Conservation (phyloP, 2,888 invertebrate genomes). For the Alcis repandata region DNA sequence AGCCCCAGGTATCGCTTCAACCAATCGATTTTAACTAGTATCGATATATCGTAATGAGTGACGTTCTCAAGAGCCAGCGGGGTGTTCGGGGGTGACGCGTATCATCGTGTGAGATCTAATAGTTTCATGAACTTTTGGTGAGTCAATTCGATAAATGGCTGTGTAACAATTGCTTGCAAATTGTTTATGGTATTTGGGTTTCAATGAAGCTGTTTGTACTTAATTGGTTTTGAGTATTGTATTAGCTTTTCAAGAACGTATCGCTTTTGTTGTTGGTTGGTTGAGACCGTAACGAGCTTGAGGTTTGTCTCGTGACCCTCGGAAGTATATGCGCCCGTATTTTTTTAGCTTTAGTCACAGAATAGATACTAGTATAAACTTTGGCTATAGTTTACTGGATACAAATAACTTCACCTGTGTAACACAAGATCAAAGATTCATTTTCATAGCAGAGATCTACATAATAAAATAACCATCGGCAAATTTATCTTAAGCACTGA, state of each 20-base stretch:
- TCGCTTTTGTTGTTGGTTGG: not conserved
- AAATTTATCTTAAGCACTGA: no score
- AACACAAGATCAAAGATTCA: no score
- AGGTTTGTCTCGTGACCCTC: no score
- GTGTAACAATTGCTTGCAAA: conserved; percentile 49
- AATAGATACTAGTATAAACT: no score
- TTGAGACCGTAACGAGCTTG: no score
- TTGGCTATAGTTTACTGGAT: no score
- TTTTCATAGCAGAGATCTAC: no score
- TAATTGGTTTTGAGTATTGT: conserved; percentile 54
- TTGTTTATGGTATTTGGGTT: conserved; percentile 63
- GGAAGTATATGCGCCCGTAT: no score
- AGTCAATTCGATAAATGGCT: conserved; percentile 65
- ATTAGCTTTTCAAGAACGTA: conserved; percentile 43
- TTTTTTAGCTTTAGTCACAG: no score
- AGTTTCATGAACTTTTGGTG: conserved; percentile 56
- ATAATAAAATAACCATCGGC: no score
- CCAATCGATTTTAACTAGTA: conserved; percentile 65
- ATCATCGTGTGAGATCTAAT: conserved; percentile 82
- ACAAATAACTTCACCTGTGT: no score
- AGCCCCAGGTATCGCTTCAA: conserved; percentile 66
- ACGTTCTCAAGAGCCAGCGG: conserved; percentile 78
- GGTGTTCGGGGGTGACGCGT: conserved; percentile 69
- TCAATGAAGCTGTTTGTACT: conserved; percentile 56
- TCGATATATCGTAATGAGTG: conserved; percentile 72